These are phyloP conservation scores for Mirza zaza DNA, from an alignment of 2,113 vertebrate species.

Conservation along the genomic window DNA sequence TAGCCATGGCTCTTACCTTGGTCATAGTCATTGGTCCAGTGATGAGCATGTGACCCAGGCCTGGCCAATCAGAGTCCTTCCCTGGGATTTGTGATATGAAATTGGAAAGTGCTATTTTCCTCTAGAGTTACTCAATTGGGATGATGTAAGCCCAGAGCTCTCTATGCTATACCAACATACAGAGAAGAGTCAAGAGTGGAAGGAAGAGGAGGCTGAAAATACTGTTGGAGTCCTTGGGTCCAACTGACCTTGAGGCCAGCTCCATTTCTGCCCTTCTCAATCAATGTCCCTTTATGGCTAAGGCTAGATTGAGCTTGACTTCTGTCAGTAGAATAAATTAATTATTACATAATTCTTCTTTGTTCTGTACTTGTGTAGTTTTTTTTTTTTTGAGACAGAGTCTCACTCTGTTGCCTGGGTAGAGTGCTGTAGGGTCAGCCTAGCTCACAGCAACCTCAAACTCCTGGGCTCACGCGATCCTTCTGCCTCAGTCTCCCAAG, in stretches of 20 bases:
- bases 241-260: background rate
- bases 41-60: background rate
- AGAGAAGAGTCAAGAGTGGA: background rate
- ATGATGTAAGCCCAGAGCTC: background rate
- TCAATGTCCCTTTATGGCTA: background rate
- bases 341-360: background rate
- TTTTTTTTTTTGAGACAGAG: too few species aligned
- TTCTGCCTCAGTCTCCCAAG: too few species aligned
- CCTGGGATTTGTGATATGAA: background rate
- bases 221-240: background rate
- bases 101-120: background rate
- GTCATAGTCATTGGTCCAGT: background rate
- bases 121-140: background rate
- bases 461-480: too few species aligned
- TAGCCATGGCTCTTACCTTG: background rate
- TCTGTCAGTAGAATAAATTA: background rate
- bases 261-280: background rate
- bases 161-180: background rate
- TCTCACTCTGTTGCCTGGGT: too few species aligned
- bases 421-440: too few species aligned
- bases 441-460: too few species aligned
- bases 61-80: background rate
- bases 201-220: background rate
- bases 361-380: background rate
- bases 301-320: constrained; percentile 1